Conservation (phyloP, 92 coral and sea anemone genomes). For the Parazoanthus darwini region DNA sequence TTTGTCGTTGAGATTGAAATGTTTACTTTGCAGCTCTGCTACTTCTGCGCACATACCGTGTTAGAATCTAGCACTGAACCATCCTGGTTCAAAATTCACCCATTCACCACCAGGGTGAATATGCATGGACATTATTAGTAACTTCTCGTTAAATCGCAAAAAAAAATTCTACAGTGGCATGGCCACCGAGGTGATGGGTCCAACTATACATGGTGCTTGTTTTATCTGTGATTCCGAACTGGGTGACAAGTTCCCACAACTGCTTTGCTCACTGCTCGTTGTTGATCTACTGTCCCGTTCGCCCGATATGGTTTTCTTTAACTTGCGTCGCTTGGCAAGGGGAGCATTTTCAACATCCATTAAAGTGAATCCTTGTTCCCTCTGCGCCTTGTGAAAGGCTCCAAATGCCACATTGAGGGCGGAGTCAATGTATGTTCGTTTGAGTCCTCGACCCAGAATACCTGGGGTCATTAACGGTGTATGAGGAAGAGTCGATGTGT, state of each 20-base stretch:
- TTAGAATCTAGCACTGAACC: background rate
- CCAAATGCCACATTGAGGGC: constrained; percentile 95
- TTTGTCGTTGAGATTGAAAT: background rate
- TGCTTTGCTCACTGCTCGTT: constrained; percentile 79
- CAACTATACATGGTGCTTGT: constrained; percentile 25
- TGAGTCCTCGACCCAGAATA: constrained; percentile 81
- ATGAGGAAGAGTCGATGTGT: constrained; percentile 77
- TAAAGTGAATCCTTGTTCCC: constrained; percentile 85
- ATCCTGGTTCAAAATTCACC: background rate
- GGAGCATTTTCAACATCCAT: constrained; percentile 99
- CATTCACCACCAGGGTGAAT: constrained; percentile 23
- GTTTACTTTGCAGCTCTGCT: background rate
- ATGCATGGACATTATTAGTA: background rate
- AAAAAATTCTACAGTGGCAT: constrained; percentile 3
- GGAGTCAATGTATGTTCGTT: constrained; percentile 96
- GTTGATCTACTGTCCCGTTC: constrained; percentile 90
- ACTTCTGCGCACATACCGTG: background rate
- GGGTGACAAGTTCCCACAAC: constrained; percentile 84
- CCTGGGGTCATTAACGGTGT: constrained; percentile 99
- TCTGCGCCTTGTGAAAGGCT: constrained; percentile 93
- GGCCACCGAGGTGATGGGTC: constrained; percentile 2
- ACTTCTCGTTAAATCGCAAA: constrained; percentile 15
- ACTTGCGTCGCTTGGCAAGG: constrained; percentile 94
- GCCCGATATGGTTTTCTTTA: constrained; percentile 89
- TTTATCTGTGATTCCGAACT: constrained; percentile 39